Conservation (phyloP, 2,888 invertebrate species). For the Diaphora mendica region DNA sequence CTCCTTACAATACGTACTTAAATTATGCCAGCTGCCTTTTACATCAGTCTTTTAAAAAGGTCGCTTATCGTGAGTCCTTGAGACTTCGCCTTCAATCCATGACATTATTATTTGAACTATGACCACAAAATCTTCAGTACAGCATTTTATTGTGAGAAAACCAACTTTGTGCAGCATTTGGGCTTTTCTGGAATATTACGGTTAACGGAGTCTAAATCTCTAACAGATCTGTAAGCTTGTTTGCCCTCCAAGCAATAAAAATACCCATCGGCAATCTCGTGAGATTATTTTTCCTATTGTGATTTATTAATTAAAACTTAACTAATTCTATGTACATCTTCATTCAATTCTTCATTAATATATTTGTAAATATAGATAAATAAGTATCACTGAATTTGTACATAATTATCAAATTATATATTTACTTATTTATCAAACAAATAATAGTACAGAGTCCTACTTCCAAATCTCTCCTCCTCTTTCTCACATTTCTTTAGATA, state of each 20-base stretch:
- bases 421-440: neutral
- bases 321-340: neutral
- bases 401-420: neutral
- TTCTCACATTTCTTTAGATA: neutral
- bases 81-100: neutral
- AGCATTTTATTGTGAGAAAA: neutral
- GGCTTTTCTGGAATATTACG: too few relatives aligned
- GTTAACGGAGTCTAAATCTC: too few relatives aligned
- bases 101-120: neutral
- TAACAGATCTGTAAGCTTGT: too few relatives aligned
- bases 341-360: neutral
- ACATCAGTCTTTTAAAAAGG: neutral
- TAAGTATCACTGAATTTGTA: neutral
- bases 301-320: neutral
- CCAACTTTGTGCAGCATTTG: too few relatives aligned
- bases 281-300: neutral
- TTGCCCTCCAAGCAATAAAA: neutral
- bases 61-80: neutral
- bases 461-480: neutral
- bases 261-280: neutral
- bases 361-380: neutral
- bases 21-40: neutral
- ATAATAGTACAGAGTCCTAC: neutral
- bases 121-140: neutral
- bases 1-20: too few relatives aligned